Evolutionary conservation across 2,888 invertebrate species (phyloP), one percentile per base, ranked within the genome.

Genomic region (Lamellibrachia satsuma): DNA sequence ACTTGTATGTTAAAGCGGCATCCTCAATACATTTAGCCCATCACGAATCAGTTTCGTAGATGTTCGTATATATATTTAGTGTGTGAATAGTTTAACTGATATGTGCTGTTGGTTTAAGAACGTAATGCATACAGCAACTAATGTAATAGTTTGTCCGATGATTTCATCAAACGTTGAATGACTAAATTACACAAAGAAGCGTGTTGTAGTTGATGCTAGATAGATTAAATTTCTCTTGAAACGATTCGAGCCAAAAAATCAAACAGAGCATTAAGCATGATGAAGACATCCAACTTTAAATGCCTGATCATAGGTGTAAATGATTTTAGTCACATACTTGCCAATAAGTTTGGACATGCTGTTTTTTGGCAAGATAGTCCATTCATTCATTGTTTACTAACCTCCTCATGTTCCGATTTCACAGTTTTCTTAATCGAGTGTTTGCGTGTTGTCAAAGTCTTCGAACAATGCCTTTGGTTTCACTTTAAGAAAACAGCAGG

Each of bases 141-240:
- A 75, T 75, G 15, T 22, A 15, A 75, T 75, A 15, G 15, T 57
- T 15, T 57, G 57, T 57, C 57, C 57, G 8, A 57, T 57, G 8
- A 15, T 7, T 57, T 2, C 57, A 57, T 57, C 2, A 57, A 8
- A 75, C 3, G 75, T 75, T 75, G 22, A 22, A n/a, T 75, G n/a
- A 22, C 75, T 22, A 6, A n/a, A 22, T 75, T 75, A 6, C 22
- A 6, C 75, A 22, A 60, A 9, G 4, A 75, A 75, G 2, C 75
- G n/a, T 75, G 75, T 22, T 6, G 75, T 75, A 15, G 22, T 22
- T 75, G 75, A 6, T 22, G n/a, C 15, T 75, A 75, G n/a, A 75
- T 75, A 75, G 22, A 6, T 75, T 75, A 22, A n/a, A n/a, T 98
- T 99, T 97, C 94, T 95, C 22, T 22, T 75, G 75, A 75, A 75